phyloP scores from a whole-genome alignment of 2,797 vertebrate species.

The Protonibea diacanthus region DNA sequence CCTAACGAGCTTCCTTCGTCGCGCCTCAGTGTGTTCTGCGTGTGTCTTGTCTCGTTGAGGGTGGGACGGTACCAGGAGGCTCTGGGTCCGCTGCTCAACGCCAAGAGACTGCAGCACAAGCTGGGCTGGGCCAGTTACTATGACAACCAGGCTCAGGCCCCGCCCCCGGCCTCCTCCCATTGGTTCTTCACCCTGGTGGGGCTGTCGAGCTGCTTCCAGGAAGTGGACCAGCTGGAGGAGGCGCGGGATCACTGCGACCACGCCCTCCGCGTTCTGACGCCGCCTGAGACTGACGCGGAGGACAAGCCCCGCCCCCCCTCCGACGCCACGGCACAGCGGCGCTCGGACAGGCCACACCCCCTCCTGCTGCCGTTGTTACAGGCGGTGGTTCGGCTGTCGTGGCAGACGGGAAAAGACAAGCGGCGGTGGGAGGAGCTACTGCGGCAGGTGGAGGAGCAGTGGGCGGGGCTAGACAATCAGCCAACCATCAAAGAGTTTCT shows the following conservation, averaged over 20 bases:
- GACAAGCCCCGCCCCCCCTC: conserved; percentile 37
- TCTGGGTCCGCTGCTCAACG: conserved; percentile 89
- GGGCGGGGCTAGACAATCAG: conserved; percentile 82
- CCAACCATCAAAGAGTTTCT: conserved; percentile 91
- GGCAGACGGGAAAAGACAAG: conserved; percentile 93
- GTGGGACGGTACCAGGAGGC: conserved; percentile 90
- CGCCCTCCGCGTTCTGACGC: conserved; percentile 87
- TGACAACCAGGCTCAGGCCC: conserved; percentile 68
- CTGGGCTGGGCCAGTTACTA: conserved; percentile 82
- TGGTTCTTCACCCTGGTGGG: conserved; percentile 91
- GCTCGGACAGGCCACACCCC: conserved; percentile 74
- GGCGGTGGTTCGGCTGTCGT: conserved; percentile 89
- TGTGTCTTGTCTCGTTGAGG: conserved; percentile 65
- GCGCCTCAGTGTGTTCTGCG: not conserved
- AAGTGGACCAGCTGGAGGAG: conserved; percentile 89
- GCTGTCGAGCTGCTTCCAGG: conserved; percentile 91
- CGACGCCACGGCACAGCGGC: conserved; percentile 31
- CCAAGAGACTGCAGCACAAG: conserved; percentile 90
- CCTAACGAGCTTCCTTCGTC: no score
- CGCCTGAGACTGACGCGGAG: not conserved
- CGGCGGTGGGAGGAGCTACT: conserved; percentile 90
- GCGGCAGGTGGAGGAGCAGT: conserved; percentile 85
- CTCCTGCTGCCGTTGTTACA: conserved; percentile 90
- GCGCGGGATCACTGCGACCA: conserved; percentile 90
- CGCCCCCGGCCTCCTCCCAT: conserved; percentile 58